Percentiles rank a stretch among this genome's conserved stretches.
These are phyloP conservation scores for Hydra vulgaris DNA, from an alignment of 30 jellyfish, hydroid and myxozoan genomes.

Conservation along the genomic window DNA sequence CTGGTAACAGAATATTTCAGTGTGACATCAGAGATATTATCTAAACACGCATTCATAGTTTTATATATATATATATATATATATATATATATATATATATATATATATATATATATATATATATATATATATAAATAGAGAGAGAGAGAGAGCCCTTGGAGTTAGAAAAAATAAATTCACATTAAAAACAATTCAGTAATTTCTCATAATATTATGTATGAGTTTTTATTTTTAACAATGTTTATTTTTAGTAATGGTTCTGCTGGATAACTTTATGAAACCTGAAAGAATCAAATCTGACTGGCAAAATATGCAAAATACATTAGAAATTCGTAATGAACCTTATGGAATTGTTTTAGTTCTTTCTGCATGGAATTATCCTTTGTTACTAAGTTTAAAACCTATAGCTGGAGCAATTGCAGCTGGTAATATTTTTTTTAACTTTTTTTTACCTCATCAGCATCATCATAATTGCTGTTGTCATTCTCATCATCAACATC, in stretches of 20 bases:
- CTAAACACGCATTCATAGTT: too few relatives aligned
- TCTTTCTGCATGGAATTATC: constrained; percentile 98
- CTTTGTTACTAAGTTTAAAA: constrained; percentile 43
- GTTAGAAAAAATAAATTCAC: too few relatives aligned
- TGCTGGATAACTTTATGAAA: constrained; percentile 9
- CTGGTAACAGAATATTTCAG: too few relatives aligned
- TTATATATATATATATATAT: too few relatives aligned
- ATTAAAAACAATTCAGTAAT: too few relatives aligned
- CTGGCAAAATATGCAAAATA: constrained; percentile 43
- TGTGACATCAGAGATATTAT: too few relatives aligned
- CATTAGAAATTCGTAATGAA: constrained; percentile 61
- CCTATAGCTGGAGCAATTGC: constrained; percentile 88
- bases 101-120: too few relatives aligned
- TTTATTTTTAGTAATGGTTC: neutral
- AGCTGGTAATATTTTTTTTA: constrained; percentile 46
- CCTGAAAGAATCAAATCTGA: constrained; percentile 56
- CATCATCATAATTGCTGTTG: neutral
- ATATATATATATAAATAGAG: too few relatives aligned
- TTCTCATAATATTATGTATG: too few relatives aligned
- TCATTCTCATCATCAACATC: neutral
- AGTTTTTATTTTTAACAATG: too few relatives aligned
- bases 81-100: too few relatives aligned
- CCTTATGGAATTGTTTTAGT: constrained; percentile 83
- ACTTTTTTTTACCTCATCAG: neutral
- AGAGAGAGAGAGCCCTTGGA: too few relatives aligned